phyloP scores from a whole-genome alignment of 1,140 invertebrate species.

The Onthophagus taurus region DNA sequence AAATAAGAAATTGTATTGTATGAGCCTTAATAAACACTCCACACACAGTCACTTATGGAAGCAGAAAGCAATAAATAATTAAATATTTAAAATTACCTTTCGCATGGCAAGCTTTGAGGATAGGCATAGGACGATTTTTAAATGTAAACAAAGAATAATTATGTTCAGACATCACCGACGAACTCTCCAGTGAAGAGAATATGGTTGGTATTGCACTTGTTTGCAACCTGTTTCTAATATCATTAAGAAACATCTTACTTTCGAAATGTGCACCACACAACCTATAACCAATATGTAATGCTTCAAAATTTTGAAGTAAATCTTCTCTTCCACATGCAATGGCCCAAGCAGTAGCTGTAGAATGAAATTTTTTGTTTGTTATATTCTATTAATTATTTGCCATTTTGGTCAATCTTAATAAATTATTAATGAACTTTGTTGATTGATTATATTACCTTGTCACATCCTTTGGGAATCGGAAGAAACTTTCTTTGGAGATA shows the following conservation, averaged over 20 bases:
- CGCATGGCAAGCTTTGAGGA: not conserved
- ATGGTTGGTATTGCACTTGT: not conserved
- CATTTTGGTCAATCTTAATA: not conserved
- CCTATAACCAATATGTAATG: not conserved
- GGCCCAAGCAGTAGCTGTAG: not conserved
- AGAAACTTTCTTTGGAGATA: not conserved
- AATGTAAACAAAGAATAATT: not conserved
- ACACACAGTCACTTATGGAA: not conserved
- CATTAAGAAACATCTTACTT: not conserved
- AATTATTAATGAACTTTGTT: not conserved
- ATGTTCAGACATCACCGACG: not conserved
- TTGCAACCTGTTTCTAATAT: not conserved
- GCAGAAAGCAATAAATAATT: not conserved
- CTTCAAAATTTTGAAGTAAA: not conserved
- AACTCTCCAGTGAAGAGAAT: not conserved
- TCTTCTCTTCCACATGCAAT: not conserved
- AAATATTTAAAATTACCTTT: not conserved
- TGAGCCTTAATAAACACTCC: not conserved
- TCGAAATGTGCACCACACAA: not conserved
- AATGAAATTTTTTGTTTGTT: no score
- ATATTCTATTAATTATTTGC: no score
- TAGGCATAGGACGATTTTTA: not conserved
- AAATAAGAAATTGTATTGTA: not conserved
- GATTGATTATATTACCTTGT: not conserved
- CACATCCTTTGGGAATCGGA: not conserved